phyloP scores from a whole-genome alignment of 2,113 vertebrate species.

The Percina caprodes region DNA sequence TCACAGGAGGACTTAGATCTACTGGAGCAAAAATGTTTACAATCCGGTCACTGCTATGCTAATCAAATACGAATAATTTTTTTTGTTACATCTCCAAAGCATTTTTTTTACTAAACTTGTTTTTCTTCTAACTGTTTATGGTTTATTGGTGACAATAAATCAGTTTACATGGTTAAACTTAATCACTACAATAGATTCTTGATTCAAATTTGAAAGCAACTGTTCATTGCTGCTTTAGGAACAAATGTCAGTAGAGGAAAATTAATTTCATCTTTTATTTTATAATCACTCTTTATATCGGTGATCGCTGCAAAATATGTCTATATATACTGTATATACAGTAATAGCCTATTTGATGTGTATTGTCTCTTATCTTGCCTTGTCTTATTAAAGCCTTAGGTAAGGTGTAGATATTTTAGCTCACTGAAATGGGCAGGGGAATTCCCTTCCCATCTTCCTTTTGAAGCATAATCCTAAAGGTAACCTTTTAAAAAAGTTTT shows the following conservation, averaged over 20 bases:
- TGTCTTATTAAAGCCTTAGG: neutral
- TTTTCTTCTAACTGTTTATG: neutral
- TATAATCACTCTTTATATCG: neutral
- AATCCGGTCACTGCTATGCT: neutral
- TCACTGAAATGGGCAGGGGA: neutral
- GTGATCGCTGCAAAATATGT: neutral
- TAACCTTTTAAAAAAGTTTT: neutral
- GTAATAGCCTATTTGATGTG: neutral
- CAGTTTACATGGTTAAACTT: neutral
- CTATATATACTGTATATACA: no score
- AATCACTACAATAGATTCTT: no score
- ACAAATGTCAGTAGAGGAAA: neutral
- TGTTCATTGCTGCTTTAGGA: neutral
- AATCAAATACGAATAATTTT: neutral
- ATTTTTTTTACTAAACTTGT: neutral
- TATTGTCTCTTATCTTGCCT: neutral
- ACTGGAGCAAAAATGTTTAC: neutral
- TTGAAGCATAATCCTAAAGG: neutral
- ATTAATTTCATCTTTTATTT: neutral
- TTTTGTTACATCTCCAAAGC: neutral
- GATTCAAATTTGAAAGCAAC: neutral
- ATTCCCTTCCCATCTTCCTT: neutral
- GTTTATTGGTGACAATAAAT: conserved; percentile 5
- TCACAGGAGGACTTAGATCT: neutral
- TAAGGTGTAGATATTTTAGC: neutral